These are phyloP conservation scores for Xerus rutilus DNA, from an alignment of 2,797 vertebrate species.

Conservation along the genomic window DNA sequence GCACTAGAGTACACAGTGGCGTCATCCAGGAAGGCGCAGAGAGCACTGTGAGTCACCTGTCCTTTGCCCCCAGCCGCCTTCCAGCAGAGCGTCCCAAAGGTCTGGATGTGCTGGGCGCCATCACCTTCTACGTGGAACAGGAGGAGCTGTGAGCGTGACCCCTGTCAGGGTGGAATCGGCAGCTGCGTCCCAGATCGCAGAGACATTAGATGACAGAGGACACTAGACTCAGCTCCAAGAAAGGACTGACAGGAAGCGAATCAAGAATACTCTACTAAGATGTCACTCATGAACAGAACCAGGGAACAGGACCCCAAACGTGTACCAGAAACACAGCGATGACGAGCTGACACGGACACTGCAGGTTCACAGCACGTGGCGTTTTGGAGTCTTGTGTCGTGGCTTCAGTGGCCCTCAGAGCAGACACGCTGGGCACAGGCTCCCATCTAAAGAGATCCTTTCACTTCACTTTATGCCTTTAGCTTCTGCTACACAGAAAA, in stretches of 20 bases:
- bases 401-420: background rate
- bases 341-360: background rate
- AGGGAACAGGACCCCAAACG: background rate
- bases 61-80: conserved; percentile 67
- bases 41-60: conserved; percentile 19
- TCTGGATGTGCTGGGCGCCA: background rate
- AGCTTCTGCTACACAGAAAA: background rate
- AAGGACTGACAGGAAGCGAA: background rate
- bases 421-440: background rate
- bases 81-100: conserved; percentile 70
- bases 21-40: background rate
- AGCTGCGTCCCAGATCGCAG: background rate
- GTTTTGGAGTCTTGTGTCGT: background rate
- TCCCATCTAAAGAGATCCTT: conserved; percentile 25
- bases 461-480: background rate
- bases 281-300: background rate
- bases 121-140: background rate
- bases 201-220: background rate
- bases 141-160: background rate
- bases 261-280: background rate
- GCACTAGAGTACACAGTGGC: conserved; percentile 29
- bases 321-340: background rate
- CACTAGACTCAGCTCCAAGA: background rate
- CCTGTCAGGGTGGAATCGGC: background rate
- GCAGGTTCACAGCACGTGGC: background rate